Evolutionary conservation across 2,888 invertebrate genomes (phyloP), one percentile per base, ranked within the genome.

Genomic region (Agrochola macilenta): DNA sequence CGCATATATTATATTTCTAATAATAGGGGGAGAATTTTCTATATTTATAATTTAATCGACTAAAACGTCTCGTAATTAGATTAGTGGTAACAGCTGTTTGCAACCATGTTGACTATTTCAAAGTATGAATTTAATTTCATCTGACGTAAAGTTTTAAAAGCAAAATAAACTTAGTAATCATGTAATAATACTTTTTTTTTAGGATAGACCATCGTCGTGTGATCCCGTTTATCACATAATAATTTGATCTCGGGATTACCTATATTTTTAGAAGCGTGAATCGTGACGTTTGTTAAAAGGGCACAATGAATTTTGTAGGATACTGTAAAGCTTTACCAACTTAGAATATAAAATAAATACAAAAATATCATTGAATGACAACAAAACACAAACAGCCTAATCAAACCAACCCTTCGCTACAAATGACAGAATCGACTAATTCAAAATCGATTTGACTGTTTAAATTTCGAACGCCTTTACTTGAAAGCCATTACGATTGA

Each of bases 391-490:
- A 57, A 72, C 64, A 74, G 39, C 68, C 52, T 63, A 69, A 72
- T 65, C 35, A 61, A 14, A 54, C 46, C 7, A 43, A 65, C 20
- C 23, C 54, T 58, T 57, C 46, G 2, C 20, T 20, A 52, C 52
- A 35, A 84, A 74, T 63, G 23, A 72, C 35, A 57, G 49, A 83
- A 83, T 83, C 79, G 82, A 84, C 77, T 80, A 87, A 87, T 81
- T 81, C 66, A 57, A 88, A 83, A 86, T 81, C 84, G 76, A 87
- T 82, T 83, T 79, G 77, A 74, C 66, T 78, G 57, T 83, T 88
- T 79, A 79, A 78, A 81, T 82, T 77, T 86, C 65, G 81, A 87
- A 82, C 30, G 76, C n/a, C 66, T 72, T 74, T 73, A 79, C 76
- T 77, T 78, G 66, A 87, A 82, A 86, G 86, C 70, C 74, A 76